phyloP scores from a whole-genome alignment of 2,113 vertebrate genomes.

The Felis catus region DNA sequence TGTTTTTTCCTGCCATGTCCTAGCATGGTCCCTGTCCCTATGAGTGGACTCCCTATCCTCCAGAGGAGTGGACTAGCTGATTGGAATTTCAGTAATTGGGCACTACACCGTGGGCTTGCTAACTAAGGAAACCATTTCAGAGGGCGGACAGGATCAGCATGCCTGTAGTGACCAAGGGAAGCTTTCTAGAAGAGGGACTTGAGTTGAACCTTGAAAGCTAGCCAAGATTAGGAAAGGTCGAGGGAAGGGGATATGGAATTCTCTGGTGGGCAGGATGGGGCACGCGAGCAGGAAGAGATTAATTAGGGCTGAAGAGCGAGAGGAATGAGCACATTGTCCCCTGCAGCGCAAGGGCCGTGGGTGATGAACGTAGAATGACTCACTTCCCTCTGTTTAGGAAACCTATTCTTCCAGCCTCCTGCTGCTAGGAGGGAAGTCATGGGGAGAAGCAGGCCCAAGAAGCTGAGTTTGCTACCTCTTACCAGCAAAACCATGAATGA shows the following conservation, averaged over 20 bases:
- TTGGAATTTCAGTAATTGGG: neutral
- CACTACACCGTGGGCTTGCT: neutral
- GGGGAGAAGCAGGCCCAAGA: neutral
- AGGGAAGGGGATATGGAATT: neutral
- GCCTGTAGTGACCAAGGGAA: neutral
- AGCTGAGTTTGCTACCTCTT: neutral
- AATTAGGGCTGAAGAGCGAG: neutral
- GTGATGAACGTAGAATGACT: neutral
- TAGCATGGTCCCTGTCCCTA: neutral
- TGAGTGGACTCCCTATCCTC: neutral
- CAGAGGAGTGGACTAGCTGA: neutral
- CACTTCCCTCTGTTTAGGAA: neutral
- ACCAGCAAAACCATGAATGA: neutral
- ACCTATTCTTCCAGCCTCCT: neutral
- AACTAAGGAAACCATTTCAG: neutral
- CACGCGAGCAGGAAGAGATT: neutral
- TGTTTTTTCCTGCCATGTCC: neutral
- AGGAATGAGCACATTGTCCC: neutral
- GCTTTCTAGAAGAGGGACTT: neutral
- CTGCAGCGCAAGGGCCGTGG: neutral
- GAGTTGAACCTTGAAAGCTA: neutral
- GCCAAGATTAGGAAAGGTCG: neutral
- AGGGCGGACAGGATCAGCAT: neutral
- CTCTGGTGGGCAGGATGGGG: neutral
- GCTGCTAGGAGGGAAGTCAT: neutral